Percentiles rank a stretch among this genome's conserved stretches.
Evolutionary conservation across 30 jellyfish, hydroid and myxozoan species (phyloP).

Genomic region (Hydractinia echinata): DNA sequence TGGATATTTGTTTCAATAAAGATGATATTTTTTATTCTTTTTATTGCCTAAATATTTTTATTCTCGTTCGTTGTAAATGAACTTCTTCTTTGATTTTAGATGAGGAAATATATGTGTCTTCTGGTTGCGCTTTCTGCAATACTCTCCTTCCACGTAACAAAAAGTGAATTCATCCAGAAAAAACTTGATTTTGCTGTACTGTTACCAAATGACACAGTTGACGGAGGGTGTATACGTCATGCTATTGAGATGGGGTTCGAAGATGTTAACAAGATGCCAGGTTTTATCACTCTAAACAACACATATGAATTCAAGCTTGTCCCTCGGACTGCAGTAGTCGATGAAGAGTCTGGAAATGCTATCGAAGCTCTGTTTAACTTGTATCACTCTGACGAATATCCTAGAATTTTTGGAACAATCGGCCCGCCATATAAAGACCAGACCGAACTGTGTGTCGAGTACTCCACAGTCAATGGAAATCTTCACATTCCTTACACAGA

Average conservation of each 20-base stretch:
- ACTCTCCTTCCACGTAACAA: no score
- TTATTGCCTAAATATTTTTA: background rate
- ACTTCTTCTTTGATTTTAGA: no score
- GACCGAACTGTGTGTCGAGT: background rate
- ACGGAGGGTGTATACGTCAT: background rate
- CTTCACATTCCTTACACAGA: constrained; percentile 21
- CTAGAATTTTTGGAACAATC: background rate
- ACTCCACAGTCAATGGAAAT: constrained; percentile 8
- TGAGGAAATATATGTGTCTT: no score
- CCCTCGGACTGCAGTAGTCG: background rate
- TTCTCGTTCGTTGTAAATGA: background rate
- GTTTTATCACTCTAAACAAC: background rate
- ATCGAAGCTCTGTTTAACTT: constrained; percentile 20
- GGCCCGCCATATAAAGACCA: constrained; percentile 30
- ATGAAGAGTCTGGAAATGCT: constrained; percentile 1
- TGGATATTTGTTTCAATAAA: no score
- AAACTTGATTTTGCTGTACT: constrained; percentile 3
- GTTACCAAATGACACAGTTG: background rate
- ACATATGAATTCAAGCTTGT: background rate
- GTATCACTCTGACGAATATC: background rate
- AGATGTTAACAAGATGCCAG: constrained; percentile 4
- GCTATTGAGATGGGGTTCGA: background rate
- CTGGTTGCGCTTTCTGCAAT: no score
- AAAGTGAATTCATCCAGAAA: no score
- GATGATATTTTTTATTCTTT: background rate